phyloP scores from a whole-genome alignment of 2,113 vertebrate species.

The Vidua macroura region DNA sequence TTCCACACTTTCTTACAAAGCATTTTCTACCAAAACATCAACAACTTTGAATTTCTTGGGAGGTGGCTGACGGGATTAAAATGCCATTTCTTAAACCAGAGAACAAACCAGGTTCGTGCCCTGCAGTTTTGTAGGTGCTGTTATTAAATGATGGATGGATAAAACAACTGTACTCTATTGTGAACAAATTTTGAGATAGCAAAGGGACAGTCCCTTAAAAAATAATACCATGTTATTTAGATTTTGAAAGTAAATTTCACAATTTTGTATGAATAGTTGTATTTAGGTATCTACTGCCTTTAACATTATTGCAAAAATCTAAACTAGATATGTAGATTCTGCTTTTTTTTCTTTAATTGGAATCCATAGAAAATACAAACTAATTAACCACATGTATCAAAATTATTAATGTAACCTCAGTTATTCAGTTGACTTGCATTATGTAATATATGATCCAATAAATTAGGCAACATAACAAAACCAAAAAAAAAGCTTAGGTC shows the following conservation, averaged over 20 bases:
- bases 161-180: not conserved
- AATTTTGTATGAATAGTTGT: not conserved
- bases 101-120: not conserved
- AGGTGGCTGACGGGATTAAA: conserved; percentile 5
- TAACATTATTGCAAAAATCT: conserved; percentile 12
- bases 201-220: not conserved
- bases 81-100: not conserved
- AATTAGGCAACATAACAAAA: conserved; percentile 56
- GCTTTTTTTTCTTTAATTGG: not conserved
- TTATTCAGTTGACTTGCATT: conserved; percentile 48
- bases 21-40: not conserved
- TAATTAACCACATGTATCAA: conserved; percentile 73
- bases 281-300: not conserved
- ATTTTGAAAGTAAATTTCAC: not conserved
- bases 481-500: conserved; percentile 36
- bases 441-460: conserved; percentile 66
- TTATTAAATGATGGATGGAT: not conserved
- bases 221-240: not conserved
- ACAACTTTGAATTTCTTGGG: not conserved
- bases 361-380: conserved; percentile 51
- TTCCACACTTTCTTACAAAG: not conserved
- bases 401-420: conserved; percentile 64
- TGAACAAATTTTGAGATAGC: not conserved
- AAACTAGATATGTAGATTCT: conserved; percentile 1
- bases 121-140: not conserved